Evolutionary conservation across 1,140 invertebrate species (phyloP).

Genomic region (Drosophila lowei): DNA sequence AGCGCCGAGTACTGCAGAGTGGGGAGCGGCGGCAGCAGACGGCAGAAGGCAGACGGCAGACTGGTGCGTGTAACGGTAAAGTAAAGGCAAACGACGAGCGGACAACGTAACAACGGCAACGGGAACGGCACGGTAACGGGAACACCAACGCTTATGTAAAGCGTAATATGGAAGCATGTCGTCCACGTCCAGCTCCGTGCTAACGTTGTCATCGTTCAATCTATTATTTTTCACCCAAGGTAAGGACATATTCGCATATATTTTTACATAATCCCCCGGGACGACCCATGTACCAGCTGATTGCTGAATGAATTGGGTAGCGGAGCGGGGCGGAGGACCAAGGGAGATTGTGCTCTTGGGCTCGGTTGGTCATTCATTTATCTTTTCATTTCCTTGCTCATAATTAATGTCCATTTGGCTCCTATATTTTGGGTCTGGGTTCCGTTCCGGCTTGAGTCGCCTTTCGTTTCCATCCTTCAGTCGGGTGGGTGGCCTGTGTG

Average conservation of each 20-base stretch:
- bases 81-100: too few relatives aligned
- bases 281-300: constrained; percentile 21
- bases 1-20: constrained; percentile 11
- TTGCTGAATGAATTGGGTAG: constrained; percentile 14
- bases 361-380: too few relatives aligned
- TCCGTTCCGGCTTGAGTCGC: too few relatives aligned
- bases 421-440: too few relatives aligned
- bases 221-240: constrained; percentile 83
- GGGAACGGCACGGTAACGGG: constrained; percentile 5
- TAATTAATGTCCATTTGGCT: too few relatives aligned
- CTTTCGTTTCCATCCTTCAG: too few relatives aligned
- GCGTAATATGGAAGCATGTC: constrained; percentile 83
- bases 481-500: too few relatives aligned
- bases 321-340: too few relatives aligned
- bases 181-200: constrained; percentile 80
- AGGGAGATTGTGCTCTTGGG: too few relatives aligned
- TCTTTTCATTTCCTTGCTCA: too few relatives aligned
- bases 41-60: background rate
- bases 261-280: constrained; percentile 37
- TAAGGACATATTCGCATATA: constrained; percentile 36
- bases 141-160: constrained; percentile 69
- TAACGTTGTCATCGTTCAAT: constrained; percentile 83
- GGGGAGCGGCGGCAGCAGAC: constrained; percentile 7
- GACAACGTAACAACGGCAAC: background rate
- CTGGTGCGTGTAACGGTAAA: too few relatives aligned